phyloP scores from a whole-genome alignment of 2,888 invertebrate genomes.

The Apodemia mormo region DNA sequence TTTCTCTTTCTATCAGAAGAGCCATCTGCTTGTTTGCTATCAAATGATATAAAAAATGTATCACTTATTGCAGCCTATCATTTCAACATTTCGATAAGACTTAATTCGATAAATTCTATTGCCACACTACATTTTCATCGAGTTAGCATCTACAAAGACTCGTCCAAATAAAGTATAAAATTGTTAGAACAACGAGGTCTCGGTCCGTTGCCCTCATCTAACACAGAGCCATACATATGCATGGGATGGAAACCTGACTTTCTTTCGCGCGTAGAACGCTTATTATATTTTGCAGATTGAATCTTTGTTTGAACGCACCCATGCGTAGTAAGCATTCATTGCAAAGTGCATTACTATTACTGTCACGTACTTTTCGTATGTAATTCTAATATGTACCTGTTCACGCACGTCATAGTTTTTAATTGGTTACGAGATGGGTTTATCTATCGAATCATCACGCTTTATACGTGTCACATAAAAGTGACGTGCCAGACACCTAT shows the following conservation, averaged over 20 bases:
- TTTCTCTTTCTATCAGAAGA: too few species aligned
- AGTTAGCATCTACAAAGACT: background rate
- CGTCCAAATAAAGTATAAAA: constrained; percentile 26
- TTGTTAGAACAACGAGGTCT: constrained; percentile 38
- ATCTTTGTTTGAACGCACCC: constrained; percentile 60
- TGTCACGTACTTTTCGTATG: constrained; percentile 33
- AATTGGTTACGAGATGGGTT: constrained; percentile 3
- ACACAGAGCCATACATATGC: constrained; percentile 54
- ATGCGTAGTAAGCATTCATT: constrained; percentile 49
- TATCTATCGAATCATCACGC: background rate
- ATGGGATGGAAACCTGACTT: constrained; percentile 69
- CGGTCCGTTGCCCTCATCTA: constrained; percentile 57
- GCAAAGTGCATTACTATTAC: constrained; percentile 27
- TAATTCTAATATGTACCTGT: constrained; percentile 24
- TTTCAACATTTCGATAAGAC: background rate
- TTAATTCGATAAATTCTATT: background rate
- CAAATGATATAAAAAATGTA: too few species aligned
- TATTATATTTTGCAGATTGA: constrained; percentile 65
- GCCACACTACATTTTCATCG: background rate
- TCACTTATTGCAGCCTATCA: background rate
- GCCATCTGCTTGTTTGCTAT: too few species aligned
- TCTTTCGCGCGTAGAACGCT: constrained; percentile 65
- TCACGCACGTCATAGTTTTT: constrained; percentile 25
- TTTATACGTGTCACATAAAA: background rate
- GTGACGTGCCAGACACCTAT: background rate